A percentile compares a stretch with the other conserved stretches of the same genome.
These are phyloP conservation scores for Chunga burmeisteri DNA, from an alignment of 2,113 vertebrate species.

Conservation along the genomic window DNA sequence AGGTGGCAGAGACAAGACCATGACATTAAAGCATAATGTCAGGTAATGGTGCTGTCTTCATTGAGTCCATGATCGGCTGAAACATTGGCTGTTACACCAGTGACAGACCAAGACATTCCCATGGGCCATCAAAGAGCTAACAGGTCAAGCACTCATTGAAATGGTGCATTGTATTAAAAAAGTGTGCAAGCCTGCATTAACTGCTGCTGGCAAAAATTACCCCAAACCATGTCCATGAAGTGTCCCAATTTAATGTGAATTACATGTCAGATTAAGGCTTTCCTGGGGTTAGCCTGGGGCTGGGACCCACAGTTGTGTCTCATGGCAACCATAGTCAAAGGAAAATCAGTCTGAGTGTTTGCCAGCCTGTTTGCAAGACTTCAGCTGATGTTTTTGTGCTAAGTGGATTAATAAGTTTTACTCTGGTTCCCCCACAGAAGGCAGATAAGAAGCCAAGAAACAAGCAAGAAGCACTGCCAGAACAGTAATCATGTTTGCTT, in stretches of 20 bases:
- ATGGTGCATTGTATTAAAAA: rapidly evolving
- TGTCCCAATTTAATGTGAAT: not conserved
- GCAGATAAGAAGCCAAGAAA: not conserved
- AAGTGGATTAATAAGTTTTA: not conserved
- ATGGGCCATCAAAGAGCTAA: not conserved
- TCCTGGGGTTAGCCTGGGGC: not conserved
- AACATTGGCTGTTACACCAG: not conserved
- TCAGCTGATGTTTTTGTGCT: not conserved
- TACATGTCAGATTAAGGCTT: not conserved
- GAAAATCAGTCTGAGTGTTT: not conserved
- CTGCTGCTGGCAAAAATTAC: not conserved
- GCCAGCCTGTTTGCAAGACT: not conserved
- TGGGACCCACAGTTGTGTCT: not conserved
- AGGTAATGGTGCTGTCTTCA: not conserved
- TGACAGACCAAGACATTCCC: not conserved
- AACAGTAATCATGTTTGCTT: not conserved
- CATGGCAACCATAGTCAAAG: not conserved
- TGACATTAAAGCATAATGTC: rapidly evolving
- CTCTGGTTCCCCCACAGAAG: not conserved
- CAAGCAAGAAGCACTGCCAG: not conserved
- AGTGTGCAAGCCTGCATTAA: not conserved
- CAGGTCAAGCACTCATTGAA: not conserved
- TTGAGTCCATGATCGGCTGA: not conserved
- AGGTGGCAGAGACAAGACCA: not conserved
- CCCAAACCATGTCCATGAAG: no score